phyloP scores from a whole-genome alignment of 2,888 invertebrate genomes.

The Siphonodentalium dalli region DNA sequence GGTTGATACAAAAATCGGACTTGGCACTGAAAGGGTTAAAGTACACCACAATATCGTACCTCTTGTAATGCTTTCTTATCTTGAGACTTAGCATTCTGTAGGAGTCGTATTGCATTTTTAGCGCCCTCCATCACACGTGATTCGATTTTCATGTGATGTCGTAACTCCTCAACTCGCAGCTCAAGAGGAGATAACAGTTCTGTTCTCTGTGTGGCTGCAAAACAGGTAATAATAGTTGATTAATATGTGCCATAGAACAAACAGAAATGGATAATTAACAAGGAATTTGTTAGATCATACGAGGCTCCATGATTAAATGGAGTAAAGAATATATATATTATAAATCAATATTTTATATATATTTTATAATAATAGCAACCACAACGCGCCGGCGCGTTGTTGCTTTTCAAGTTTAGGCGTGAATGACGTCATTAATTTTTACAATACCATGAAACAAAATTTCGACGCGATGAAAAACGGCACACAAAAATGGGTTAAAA shows the following conservation, averaged over 20 bases:
- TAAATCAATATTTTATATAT: too few relatives aligned
- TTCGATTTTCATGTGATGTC: constrained; percentile 93
- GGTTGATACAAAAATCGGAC: too few relatives aligned
- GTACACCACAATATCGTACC: constrained; percentile 42
- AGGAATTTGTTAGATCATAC: neutral
- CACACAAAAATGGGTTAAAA: too few relatives aligned
- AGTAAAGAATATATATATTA: too few relatives aligned
- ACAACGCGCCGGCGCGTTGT: too few relatives aligned
- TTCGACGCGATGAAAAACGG: too few relatives aligned
- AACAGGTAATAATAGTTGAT: neutral
- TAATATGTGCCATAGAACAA: neutral
- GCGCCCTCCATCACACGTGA: constrained; percentile 97
- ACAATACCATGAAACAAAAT: too few relatives aligned
- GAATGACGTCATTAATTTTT: too few relatives aligned
- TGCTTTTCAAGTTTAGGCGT: too few relatives aligned
- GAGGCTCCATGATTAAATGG: neutral
- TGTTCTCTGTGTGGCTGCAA: constrained; percentile 38
- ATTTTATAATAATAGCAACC: too few relatives aligned
- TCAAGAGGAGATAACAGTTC: constrained; percentile 80
- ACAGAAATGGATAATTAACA: neutral
- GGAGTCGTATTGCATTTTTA: constrained; percentile 93
- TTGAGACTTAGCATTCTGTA: constrained; percentile 71
- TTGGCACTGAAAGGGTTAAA: too few relatives aligned
- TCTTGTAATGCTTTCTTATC: constrained; percentile 96
- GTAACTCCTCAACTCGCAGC: constrained; percentile 91